Evolutionary conservation across 2,113 vertebrate species (phyloP).

Genomic region (Halichoeres trimaculatus): DNA sequence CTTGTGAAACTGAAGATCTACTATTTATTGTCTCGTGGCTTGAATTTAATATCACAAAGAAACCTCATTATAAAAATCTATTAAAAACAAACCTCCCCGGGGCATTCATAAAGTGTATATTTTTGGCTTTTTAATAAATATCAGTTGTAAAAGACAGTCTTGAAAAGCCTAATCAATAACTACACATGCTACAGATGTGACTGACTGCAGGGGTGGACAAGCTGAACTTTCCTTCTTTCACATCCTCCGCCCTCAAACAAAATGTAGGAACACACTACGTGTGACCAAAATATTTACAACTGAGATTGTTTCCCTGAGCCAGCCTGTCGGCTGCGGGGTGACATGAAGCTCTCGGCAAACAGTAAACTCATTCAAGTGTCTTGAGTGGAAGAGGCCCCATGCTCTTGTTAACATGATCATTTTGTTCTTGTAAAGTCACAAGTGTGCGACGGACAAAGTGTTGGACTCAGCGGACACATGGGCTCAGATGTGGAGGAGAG

Average conservation of each 20-base stretch:
- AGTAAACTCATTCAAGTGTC: conserved; percentile 40
- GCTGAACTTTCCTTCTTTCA: conserved; percentile 24
- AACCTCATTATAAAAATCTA: background rate
- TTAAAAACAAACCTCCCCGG: too few species aligned
- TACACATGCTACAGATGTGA: background rate
- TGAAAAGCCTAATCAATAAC: background rate
- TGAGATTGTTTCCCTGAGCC: conserved; percentile 27
- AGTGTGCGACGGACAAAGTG: background rate
- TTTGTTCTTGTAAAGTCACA: conserved; percentile 21
- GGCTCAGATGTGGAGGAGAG: background rate
- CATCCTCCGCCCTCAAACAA: conserved; percentile 32
- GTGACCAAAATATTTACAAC: conserved; percentile 37
- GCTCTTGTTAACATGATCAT: conserved; percentile 24
- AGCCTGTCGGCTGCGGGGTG: conserved; percentile 2
- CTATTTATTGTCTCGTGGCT: background rate
- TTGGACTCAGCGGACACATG: conserved; percentile 15
- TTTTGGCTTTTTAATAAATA: background rate
- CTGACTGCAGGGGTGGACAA: background rate
- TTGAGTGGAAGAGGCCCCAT: conserved; percentile 31
- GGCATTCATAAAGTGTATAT: background rate
- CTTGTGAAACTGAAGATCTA: too few species aligned
- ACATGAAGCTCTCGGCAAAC: conserved; percentile 16
- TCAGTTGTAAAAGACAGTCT: too few species aligned
- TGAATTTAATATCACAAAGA: background rate
- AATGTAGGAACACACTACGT: conserved; percentile 46